These are phyloP conservation scores for Arizona elegans DNA, from an alignment of 2,113 vertebrate genomes.

Conservation along the genomic window DNA sequence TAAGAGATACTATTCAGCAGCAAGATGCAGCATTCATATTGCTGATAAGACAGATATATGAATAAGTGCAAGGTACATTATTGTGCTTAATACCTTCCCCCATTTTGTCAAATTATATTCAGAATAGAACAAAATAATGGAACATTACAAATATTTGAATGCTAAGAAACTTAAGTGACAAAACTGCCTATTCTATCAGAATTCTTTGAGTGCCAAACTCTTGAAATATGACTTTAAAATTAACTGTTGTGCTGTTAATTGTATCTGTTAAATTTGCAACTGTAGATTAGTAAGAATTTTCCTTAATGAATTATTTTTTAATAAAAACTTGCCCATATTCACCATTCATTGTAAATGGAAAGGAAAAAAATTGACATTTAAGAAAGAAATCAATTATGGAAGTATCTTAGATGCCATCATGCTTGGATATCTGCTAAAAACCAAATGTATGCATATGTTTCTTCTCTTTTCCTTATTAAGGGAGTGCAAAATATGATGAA, in stretches of 20 bases:
- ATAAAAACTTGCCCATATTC: not conserved
- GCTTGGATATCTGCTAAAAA: not conserved
- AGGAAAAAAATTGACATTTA: not conserved
- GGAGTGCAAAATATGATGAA: not conserved
- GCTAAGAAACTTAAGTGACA: not conserved
- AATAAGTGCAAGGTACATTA: not conserved
- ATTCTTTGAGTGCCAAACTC: not conserved
- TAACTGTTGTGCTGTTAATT: not conserved
- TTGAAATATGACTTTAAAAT: not conserved
- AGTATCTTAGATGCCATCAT: not conserved
- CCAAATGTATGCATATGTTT: not conserved
- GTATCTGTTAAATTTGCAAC: not conserved
- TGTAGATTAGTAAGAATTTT: not conserved
- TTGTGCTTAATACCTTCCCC: not conserved
- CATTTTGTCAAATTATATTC: not conserved
- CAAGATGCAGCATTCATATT: not conserved
- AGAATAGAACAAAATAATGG: not conserved
- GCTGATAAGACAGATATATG: not conserved
- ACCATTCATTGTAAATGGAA: not conserved
- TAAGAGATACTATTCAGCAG: not conserved
- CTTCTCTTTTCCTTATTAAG: not conserved
- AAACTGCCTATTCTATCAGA: not conserved
- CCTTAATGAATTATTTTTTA: not conserved
- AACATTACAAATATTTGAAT: not conserved
- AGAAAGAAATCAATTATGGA: not conserved